Evolutionary conservation across 2,888 invertebrate species (phyloP), one percentile per base, ranked within the genome.

Genomic region (Dicycla oo): DNA sequence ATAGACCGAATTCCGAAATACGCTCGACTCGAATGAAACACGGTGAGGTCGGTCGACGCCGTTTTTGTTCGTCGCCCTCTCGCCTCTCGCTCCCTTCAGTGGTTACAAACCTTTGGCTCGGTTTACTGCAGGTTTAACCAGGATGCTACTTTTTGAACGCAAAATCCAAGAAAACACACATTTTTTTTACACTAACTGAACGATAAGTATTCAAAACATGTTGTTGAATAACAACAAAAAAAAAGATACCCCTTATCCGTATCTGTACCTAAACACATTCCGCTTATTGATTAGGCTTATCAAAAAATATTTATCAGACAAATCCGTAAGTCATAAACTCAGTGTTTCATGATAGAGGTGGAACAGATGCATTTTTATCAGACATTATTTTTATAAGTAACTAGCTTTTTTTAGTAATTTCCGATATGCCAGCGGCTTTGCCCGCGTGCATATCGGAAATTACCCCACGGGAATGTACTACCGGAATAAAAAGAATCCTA

Each of bases 11-110:
- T 90, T 94, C 93, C 90, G 93, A 94, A 94, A 94, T 94, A 94
- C 91, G 88, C 89, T 89, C 90, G 83, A 83, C 85, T 82, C 87
- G 87, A 89, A 87, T 88, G 91, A 90, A 88, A 89, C 89, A 88
- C 90, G 80, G 86, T 85, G 90, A 89, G 90, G 90, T 89, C 91
- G 92, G 91, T 87, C 89, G 92, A 88, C 87, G 87, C 91, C 89
- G 92, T 91, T 92, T 90, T 91, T 91, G 92, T 94, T 93, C 86
- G 91, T 93, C 86, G 91, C 93, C 89, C 91, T 95, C 95, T 93
- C 93, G 90, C 89, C 90, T 94, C 94, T 93, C 94, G 90, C 93
- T 93, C 91, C 84, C 83, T 68, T 58, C 88, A 90, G 91, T 53
- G 81, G 58, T 88, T 64, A 71, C 26, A 84, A 94, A 95, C 94